Base-by-base conservation (phyloP, 2,888 invertebrate genomes). In the Melinaea menophilus region DNA sequence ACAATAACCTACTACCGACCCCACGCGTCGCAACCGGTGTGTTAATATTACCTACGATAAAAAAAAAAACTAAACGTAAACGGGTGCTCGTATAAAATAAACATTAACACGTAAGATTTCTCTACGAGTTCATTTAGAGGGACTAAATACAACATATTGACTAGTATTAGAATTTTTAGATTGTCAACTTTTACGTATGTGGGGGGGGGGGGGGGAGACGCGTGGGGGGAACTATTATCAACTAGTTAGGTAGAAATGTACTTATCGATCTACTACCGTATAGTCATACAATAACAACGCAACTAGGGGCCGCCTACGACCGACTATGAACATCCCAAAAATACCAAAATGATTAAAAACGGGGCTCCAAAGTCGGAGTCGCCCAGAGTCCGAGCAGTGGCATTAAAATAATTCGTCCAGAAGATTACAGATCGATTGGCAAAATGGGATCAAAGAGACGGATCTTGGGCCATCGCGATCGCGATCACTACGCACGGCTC, bases 241-340 rank as follows among this genome's bases (percentile, higher is more conserved):
- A 81, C 87, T 88, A 88, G 84, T 81, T 86, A 88, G 75, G 81
- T 86, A 86, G 79, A 83, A 84, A 88, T 82, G 80, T 83, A 84
- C 85, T 84, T 85, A 86, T 71, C 66, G 68, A 72, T 66, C 82
- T 86, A 86, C 75, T 78, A 75, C 76, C 81, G 77, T 84, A 81
- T 79, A 80, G 79, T 81, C 81, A 78, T 83, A 86, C 79, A 79
- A 79, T 83, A 81, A 88, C 88, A 88, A 88, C 81, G 74, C 80
- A 86, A 83, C 87, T 88, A 89, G 76, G 74, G 70, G 56, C 85
- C 87, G 88, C 81, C 80, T 84, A 87, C 75, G 74, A 78, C 75
- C 80, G 82, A 79, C 85, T 87, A 84, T 85, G 74, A 86, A 84
- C 86, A 85, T 86, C 85, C 85, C 86, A 78, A 81, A 51, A 85